Conservation (phyloP, 2,888 invertebrate genomes). For the Hypena proboscidalis region DNA sequence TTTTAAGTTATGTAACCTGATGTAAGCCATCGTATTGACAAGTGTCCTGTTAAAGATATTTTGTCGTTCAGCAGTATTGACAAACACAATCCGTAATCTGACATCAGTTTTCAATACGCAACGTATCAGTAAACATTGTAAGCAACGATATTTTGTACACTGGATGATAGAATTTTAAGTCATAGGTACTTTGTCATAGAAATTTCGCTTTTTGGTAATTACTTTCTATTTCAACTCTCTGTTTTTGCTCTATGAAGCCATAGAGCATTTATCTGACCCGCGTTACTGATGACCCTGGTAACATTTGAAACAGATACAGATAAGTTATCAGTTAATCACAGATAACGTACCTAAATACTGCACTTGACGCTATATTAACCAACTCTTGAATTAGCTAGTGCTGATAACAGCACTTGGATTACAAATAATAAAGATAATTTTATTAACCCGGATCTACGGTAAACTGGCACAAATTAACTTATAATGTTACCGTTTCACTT, state of each 20-base stretch:
- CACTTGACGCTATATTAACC: conserved; percentile 6
- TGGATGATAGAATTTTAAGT: conserved; percentile 13
- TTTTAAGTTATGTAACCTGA: too few species aligned
- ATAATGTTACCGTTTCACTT: conserved; percentile 15
- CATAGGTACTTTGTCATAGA: conserved; percentile 15
- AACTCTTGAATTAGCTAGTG: conserved; percentile 13
- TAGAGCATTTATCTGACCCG: conserved; percentile 25
- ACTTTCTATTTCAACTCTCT: conserved; percentile 33
- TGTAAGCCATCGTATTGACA: too few species aligned
- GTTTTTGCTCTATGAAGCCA: conserved; percentile 14
- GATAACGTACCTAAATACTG: too few species aligned
- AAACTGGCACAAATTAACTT: conserved; percentile 22
- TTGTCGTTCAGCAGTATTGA: too few species aligned
- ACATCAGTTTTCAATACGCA: too few species aligned
- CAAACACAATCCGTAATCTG: too few species aligned
- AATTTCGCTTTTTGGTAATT: conserved; percentile 25
- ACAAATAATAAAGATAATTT: conserved; percentile 24
- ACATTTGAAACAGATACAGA: neutral
- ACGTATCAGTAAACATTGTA: too few species aligned
- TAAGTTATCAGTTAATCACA: conserved; percentile 9
- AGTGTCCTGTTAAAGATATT: too few species aligned
- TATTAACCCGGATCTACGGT: conserved; percentile 30
- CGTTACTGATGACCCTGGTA: conserved; percentile 16
- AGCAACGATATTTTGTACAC: neutral
- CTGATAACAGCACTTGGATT: conserved; percentile 16